Base-by-base conservation (phyloP, 2,113 vertebrate species). In the Lepus europaeus region DNA sequence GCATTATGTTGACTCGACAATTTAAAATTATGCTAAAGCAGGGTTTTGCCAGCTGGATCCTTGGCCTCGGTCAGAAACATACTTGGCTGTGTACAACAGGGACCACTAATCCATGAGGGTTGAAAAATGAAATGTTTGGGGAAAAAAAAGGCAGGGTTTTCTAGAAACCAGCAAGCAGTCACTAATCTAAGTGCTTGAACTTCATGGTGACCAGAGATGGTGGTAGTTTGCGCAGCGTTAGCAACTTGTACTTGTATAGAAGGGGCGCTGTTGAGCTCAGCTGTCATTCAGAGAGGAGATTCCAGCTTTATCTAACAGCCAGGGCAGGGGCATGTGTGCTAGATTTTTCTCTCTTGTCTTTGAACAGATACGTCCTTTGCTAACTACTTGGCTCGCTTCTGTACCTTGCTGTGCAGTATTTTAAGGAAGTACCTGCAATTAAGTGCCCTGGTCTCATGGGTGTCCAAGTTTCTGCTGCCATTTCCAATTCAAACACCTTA, bases 1-100 rank as follows among this genome's bases (percentile, higher is more conserved):
- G 87, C 76, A 69, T 96, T 91, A 63, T 94, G 91, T 96, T 90
- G 96, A 93, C 63, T 91, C 0, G 14, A 66, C 20, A 0, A 93
- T 96, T 95, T 95, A 53, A 95, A 96, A 95, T 97, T 95, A 95
- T 96, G 97, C 95, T 89, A 89, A 96, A 91, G 63, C 89, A 96
- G 87, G 91, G 45, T 96, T 97, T 96, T 90, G 63, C 96, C 95
- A 95, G 94, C 95, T 97, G 94, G 91, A 92, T 94, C 69, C 91
- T 93, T 80, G 81, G 92, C 93, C 81, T 96, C 0, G 0, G 89
- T 95, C 80, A 83, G 80, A 68, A 92, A 63, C 87, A 66, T 53
- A 76, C 91, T 95, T 93, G 80, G 77, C 80, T 70, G 19, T 51
- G 64, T 68, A 80, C 83, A 91, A 45, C 49, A 63, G 86, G 92